Evolutionary conservation across 2,113 vertebrate species (phyloP), one percentile per base, ranked within the genome.

Genomic region (Varanus komodoensis): DNA sequence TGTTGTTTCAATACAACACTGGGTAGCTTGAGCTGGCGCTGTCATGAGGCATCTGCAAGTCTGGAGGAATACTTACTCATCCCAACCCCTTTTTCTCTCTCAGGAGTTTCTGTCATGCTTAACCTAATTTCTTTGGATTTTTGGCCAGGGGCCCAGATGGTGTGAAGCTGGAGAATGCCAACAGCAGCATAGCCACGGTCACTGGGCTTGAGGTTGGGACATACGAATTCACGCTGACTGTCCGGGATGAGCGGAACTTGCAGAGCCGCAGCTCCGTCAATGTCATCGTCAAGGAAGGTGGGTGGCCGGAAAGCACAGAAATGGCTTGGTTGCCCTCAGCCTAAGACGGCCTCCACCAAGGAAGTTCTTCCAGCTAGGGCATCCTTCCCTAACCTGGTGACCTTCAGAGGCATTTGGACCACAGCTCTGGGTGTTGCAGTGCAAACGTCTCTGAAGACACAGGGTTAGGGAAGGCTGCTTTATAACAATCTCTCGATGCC

Each of bases 241-340:
- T 99, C 80, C 98, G 97, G 14, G 99, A 99, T 68, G 99, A 99
- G 92, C 97, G 98, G 95, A 98, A 97, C 87, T 97, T 99, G 95
- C 96, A 98, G 95, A 98, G 98, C 93, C 97, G 96, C 29, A 98
- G 98, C 95, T 97, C 97, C 0, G 99, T 99, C 87, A 98, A 96
- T 0, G 98, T 99, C 95, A 98, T 99, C 17, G 99, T 99, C 92
- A 98, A 97, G 94, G 99, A 99, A 97, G 99, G 99, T 99, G 89
- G 0, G 80, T 92, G 1, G 48, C 50, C 29, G 23, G n/a, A 15
- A 4, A 14, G 27, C 0, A 8, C 44, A n/a, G 19, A n/a, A 64
- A 32, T 29, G 15, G 64, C n/a, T 67, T 64, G 44, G 34, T 48
- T 29, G 32, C 44, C 44, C 23, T 81, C 12, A 5, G 78, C 78